These are phyloP conservation scores for Orycteropus afer DNA, from an alignment of 2,113 vertebrate species.

Conservation along the genomic window DNA sequence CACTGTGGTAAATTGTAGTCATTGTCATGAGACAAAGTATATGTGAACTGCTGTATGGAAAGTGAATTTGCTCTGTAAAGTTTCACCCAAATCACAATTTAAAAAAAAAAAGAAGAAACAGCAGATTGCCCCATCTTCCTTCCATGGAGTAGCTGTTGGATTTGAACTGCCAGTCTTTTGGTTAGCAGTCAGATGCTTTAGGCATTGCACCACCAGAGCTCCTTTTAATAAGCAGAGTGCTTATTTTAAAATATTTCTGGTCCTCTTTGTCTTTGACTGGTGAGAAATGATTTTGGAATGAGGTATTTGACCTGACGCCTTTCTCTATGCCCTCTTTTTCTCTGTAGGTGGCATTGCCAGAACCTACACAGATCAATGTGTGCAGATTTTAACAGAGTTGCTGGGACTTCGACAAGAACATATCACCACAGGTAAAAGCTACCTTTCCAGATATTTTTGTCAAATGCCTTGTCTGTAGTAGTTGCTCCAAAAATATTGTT, in stretches of 20 bases:
- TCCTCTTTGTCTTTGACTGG: constrained; percentile 20
- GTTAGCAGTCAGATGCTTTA: too few relatives aligned
- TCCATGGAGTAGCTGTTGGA: too few relatives aligned
- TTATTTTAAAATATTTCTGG: background rate
- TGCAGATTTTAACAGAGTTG: constrained; percentile 93
- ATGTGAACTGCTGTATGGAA: too few relatives aligned
- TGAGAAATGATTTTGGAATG: background rate
- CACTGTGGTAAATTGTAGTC: too few relatives aligned
- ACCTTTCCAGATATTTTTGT: background rate
- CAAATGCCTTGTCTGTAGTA: background rate
- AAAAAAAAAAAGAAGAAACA: too few relatives aligned
- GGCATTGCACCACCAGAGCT: too few relatives aligned
- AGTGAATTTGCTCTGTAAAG: too few relatives aligned
- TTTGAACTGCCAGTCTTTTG: too few relatives aligned
- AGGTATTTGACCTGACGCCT: background rate
- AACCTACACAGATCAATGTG: constrained; percentile 94
- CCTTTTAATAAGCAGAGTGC: too few relatives aligned
- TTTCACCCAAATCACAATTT: too few relatives aligned
- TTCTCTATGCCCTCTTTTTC: constrained; percentile 13
- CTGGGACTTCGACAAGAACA: constrained; percentile 94
- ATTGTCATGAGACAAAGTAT: too few relatives aligned
- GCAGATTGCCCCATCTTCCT: too few relatives aligned
- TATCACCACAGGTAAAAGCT: constrained; percentile 93
- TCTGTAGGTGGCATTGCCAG: constrained; percentile 92
- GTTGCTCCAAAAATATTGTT: constrained; percentile 34